These are phyloP conservation scores for Oreamnos americanus DNA, from an alignment of 2,113 vertebrate species.

Conservation along the genomic window DNA sequence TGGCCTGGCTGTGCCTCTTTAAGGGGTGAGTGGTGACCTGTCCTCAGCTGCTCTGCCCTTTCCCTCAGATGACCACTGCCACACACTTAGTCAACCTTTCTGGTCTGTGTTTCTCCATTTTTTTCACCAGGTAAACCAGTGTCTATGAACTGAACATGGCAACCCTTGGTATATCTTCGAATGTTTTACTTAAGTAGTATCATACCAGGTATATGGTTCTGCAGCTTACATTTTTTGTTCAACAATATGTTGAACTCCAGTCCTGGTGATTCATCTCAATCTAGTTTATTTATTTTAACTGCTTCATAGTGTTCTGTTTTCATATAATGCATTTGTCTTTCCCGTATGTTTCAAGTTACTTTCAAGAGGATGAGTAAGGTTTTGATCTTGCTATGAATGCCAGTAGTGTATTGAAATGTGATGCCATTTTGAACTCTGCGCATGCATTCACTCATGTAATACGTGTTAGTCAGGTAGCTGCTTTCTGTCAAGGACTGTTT, in stretches of 20 bases:
- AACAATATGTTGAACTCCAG: not conserved
- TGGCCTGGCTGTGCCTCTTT: not conserved
- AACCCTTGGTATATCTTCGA: not conserved
- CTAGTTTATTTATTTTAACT: not conserved
- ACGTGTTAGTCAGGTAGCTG: not conserved
- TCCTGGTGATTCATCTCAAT: not conserved
- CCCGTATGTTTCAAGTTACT: not conserved
- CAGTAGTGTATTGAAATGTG: not conserved
- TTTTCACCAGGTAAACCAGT: not conserved
- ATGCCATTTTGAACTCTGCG: not conserved
- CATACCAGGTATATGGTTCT: not conserved
- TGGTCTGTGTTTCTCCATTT: not conserved
- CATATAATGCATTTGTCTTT: not conserved
- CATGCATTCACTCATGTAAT: not conserved
- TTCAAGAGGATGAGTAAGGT: not conserved
- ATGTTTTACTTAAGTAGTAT: not conserved
- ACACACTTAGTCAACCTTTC: not conserved
- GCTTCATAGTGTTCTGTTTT: not conserved
- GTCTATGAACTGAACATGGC: not conserved
- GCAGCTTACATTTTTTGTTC: not conserved
- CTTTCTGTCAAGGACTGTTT: not conserved
- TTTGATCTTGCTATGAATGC: not conserved
- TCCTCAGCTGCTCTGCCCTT: not conserved
- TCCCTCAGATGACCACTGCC: not conserved
- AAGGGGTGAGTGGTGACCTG: not conserved